Evolutionary conservation across 1,140 invertebrate genomes (phyloP).

Genomic region (Akabosia matsudoensis): DNA sequence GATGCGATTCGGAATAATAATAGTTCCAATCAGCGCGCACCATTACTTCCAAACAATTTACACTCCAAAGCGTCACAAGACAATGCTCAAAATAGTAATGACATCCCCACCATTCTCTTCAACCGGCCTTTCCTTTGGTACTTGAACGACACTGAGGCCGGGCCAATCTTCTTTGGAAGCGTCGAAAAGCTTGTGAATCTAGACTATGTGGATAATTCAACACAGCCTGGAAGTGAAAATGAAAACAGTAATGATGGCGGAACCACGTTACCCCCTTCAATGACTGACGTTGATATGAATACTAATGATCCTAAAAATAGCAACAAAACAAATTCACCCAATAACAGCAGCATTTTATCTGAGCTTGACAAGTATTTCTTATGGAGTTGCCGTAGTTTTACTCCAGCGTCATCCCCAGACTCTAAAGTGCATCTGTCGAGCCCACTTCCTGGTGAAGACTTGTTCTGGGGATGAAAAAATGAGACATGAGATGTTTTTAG

Average conservation of each 20-base stretch:
- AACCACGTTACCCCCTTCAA: not conserved
- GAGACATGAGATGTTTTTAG: too few species aligned
- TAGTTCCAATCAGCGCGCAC: not conserved
- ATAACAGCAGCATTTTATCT: not conserved
- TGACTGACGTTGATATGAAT: not conserved
- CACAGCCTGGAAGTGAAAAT: not conserved
- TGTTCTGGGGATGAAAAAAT: too few species aligned
- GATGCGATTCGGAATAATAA: too few species aligned
- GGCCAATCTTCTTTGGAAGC: slow-evolving; percentile 29
- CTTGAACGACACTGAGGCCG: slow-evolving; percentile 19
- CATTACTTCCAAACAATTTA: not conserved
- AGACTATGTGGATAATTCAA: not conserved
- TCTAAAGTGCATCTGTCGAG: too few species aligned
- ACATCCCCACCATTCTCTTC: not conserved
- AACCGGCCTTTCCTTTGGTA: slow-evolving; percentile 36
- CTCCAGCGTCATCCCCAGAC: not conserved
- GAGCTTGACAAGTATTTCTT: slow-evolving; percentile 12
- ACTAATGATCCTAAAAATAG: not conserved
- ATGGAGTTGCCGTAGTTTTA: slow-evolving; percentile 20
- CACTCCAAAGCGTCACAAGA: not conserved
- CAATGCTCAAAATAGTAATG: not conserved
- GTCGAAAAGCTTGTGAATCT: slow-evolving; percentile 1
- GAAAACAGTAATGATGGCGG: not conserved
- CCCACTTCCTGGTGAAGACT: too few species aligned
- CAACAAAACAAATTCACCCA: not conserved